A percentile compares a stretch with the other conserved stretches of the same genome.
phyloP scores from a whole-genome alignment of 1,140 invertebrate genomes.

The Anastrepha obliqua region DNA sequence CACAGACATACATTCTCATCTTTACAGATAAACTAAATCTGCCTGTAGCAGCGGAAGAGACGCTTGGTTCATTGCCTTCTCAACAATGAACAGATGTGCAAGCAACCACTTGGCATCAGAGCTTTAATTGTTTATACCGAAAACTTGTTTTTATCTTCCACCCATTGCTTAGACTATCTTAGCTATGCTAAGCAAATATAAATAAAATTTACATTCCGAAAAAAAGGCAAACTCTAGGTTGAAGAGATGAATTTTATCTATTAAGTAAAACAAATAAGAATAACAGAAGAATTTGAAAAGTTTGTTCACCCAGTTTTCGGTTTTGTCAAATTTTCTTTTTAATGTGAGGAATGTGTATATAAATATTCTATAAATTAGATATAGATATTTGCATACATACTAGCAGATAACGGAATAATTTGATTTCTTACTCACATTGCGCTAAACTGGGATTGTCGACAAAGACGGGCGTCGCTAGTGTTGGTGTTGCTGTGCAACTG shows the following conservation, averaged over 20 bases:
- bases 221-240: not conserved
- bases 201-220: not conserved
- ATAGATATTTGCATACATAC: not conserved
- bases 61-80: constrained; percentile 23
- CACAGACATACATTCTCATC: too few species aligned
- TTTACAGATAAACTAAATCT: not conserved
- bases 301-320: constrained; percentile 43
- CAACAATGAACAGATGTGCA: not conserved
- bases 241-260: not conserved
- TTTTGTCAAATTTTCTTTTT: not conserved
- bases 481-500: constrained; percentile 15
- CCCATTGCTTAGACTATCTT: not conserved
- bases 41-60: not conserved
- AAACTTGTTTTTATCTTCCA: not conserved
- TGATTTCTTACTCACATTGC: constrained; percentile 68
- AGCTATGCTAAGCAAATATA: not conserved
- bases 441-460: constrained; percentile 74
- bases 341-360: not conserved
- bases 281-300: not conserved
- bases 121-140: not conserved
- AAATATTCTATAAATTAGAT: not conserved
- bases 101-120: not conserved
- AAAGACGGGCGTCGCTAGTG: constrained; percentile 63
- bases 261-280: not conserved
- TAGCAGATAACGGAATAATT: not conserved